Conservation (phyloP, 2,888 invertebrate species). For the Salticus scenicus region DNA sequence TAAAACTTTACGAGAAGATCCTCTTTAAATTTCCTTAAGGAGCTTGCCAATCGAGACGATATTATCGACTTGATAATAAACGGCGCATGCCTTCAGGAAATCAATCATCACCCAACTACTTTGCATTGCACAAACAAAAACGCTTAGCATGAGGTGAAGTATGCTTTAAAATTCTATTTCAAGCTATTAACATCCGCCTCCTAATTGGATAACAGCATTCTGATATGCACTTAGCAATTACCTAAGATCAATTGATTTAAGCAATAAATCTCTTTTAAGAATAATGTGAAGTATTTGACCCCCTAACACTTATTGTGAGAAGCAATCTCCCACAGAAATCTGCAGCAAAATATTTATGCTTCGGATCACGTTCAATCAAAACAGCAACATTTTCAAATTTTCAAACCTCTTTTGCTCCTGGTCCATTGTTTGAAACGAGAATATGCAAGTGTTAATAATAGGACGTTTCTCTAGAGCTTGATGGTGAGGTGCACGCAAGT, state of each 20-base stretch:
- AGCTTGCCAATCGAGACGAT: not conserved
- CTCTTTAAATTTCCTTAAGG: not conserved
- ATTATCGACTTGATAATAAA: not conserved
- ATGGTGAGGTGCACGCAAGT: constrained; percentile 47
- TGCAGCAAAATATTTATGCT: constrained; percentile 25
- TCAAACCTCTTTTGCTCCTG: constrained; percentile 15
- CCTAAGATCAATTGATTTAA: constrained; percentile 3
- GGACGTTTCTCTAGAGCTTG: constrained; percentile 34
- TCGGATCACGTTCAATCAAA: constrained; percentile 53
- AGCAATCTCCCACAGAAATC: constrained; percentile 11
- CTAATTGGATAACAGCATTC: constrained; percentile 5
- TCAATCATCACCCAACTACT: not conserved
- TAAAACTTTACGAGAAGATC: too few relatives aligned
- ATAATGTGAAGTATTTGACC: constrained; percentile 7
- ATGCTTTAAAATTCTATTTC: constrained; percentile 6
- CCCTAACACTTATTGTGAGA: not conserved
- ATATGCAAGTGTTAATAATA: constrained; percentile 47
- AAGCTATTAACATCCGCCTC: not conserved
- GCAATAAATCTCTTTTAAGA: constrained; percentile 10
- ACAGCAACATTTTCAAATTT: constrained; percentile 20
- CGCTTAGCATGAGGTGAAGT: not conserved
- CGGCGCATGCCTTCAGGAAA: not conserved
- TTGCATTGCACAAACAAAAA: not conserved
- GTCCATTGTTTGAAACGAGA: constrained; percentile 47
- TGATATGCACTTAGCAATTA: constrained; percentile 9